These are phyloP conservation scores for Scrobipalpa atriplicella DNA, from an alignment of 2,888 invertebrate species.

Conservation along the genomic window DNA sequence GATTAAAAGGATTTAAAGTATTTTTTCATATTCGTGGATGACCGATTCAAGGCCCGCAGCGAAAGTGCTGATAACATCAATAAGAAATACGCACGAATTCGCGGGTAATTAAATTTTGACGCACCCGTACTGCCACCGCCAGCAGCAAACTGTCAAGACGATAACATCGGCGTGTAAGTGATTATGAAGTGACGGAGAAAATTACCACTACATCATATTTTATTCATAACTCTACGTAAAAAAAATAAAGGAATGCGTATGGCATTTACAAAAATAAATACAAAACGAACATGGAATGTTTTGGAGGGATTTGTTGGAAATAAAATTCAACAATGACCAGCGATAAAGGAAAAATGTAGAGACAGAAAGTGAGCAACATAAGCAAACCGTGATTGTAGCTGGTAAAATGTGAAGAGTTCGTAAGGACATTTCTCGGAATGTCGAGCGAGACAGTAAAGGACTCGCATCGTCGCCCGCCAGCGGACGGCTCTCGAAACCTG, in stretches of 20 bases:
- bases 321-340: slow-evolving; percentile 29
- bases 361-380: slow-evolving; percentile 37
- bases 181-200: slow-evolving; percentile 39
- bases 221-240: neutral
- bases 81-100: slow-evolving; percentile 60
- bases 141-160: slow-evolving; percentile 40
- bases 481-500: slow-evolving; percentile 80
- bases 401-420: slow-evolving; percentile 60
- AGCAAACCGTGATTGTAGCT: slow-evolving; percentile 53
- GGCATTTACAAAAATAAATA: slow-evolving; percentile 26
- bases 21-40: neutral
- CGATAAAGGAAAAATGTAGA: slow-evolving; percentile 34
- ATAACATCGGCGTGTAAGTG: slow-evolving; percentile 66
- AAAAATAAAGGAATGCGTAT: neutral
- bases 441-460: slow-evolving; percentile 68
- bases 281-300: slow-evolving; percentile 7
- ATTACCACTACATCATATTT: slow-evolving; percentile 34
- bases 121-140: slow-evolving; percentile 45
- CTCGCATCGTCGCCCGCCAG: slow-evolving; percentile 54
- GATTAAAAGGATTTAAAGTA: neutral
- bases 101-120: slow-evolving; percentile 72
- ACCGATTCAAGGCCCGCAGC: neutral
- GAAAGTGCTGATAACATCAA: slow-evolving; percentile 1
- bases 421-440: slow-evolving; percentile 78
- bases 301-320: neutral